Evolutionary conservation across 2,888 invertebrate species (phyloP), one percentile per base, ranked within the genome.

Genomic region (Caradrina kadenii): DNA sequence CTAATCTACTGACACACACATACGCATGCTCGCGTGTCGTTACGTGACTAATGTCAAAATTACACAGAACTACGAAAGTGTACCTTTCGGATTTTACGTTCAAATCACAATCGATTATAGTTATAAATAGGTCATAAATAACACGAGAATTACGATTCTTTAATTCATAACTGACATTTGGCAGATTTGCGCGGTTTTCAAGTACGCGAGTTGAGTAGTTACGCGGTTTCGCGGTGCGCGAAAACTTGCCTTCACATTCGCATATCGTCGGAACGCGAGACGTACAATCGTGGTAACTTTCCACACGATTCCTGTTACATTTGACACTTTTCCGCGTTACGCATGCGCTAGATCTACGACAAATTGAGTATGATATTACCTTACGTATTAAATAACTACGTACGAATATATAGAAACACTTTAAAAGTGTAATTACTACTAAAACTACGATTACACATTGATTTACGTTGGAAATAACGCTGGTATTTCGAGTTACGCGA

Each of bases 1-100:
- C 88, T 87, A 83, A 69, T 84, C 73, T 86, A 89, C 85, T 81
- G 75, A 75, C 66, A 80, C 74, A 76, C 39, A 80, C 59, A 65
- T 31, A 64, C 83, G 83, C 86, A 85, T 88, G 88, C 89, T 83
- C 82, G 72, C 59, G 48, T 63, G 58, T 61, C 52, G 62, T 53
- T 70, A 75, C 68, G 63, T 63, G 76, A 69, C 68, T 49, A 50
- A 67, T 63, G 66, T 75, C 71, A 62, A 68, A 74, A 68, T 76
- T 79, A 73, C 76, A 63, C 69, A 62, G 55, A 63, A 15, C 61
- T 73, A 77, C 73, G 65, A 49, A 26, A 52, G 1, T 5, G 19
- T 22, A 22, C 63, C 45, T 17, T 17, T 0, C 15, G 35, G 64
- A 21, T 35, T 49, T 49, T n/a, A 53, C 52, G 35, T 67, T 21